phyloP scores from a whole-genome alignment of 1,140 invertebrate species.

The Penaeus chinensis region DNA sequence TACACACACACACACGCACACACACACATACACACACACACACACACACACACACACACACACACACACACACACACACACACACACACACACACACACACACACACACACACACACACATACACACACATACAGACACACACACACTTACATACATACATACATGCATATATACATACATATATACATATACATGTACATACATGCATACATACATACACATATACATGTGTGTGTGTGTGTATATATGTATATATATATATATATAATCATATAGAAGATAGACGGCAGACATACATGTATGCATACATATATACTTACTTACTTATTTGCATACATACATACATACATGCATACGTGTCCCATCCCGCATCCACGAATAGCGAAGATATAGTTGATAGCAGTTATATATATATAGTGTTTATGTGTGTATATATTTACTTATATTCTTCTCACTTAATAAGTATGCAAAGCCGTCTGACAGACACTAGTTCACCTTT shows the following conservation, averaged over 20 bases:
- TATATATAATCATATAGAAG: not conserved
- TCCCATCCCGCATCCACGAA: not conserved
- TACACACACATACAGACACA: not conserved
- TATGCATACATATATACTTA: not conserved
- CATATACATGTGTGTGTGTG: not conserved
- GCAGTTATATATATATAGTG: too few relatives aligned
- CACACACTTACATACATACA: not conserved
- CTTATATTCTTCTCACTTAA: too few relatives aligned
- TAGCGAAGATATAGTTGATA: too few relatives aligned
- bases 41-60: not conserved
- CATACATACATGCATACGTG: not conserved
- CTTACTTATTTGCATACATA: conserved; percentile 6
- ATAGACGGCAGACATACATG: not conserved
- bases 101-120: not conserved
- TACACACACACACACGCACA: too few relatives aligned
- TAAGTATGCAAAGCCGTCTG: too few relatives aligned
- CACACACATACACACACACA: not conserved
- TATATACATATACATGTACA: not conserved
- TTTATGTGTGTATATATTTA: too few relatives aligned
- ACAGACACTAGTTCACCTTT: too few relatives aligned
- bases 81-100: not conserved
- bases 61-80: not conserved
- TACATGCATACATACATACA: not conserved
- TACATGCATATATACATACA: not conserved
- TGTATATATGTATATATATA: not conserved